Conservation (phyloP, 1,140 invertebrate species). For the Pectinophora gossypiella region DNA sequence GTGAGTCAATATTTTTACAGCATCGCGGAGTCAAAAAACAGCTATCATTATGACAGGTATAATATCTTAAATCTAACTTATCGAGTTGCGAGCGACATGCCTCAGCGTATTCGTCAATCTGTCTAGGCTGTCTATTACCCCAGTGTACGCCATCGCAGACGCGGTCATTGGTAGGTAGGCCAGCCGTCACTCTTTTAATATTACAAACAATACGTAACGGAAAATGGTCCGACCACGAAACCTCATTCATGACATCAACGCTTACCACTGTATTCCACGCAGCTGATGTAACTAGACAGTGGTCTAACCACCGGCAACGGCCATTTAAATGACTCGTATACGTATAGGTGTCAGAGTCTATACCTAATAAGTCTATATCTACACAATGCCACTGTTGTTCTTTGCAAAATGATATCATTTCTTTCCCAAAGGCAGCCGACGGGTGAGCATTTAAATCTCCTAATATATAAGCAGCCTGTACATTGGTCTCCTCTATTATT, state of each 20-base stretch:
- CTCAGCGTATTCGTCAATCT: neutral
- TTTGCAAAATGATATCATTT: neutral
- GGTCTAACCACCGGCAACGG: neutral
- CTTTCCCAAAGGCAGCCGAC: neutral
- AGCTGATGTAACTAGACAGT: neutral
- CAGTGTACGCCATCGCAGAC: neutral
- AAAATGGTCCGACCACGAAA: neutral
- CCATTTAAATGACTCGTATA: neutral
- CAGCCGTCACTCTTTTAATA: neutral
- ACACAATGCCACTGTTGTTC: neutral
- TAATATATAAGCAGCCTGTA: neutral
- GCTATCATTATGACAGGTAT: no score
- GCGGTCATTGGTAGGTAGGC: neutral
- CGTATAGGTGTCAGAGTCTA: neutral
- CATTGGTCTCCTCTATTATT: conserved; percentile 1
- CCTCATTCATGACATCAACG: neutral
- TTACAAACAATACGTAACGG: no score
- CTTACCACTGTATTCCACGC: neutral
- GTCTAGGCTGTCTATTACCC: neutral
- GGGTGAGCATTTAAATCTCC: neutral
- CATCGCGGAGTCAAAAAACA: no score
- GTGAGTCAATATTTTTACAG: no score
- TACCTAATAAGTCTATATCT: neutral
- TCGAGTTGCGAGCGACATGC: no score
- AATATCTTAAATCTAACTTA: no score